Base-by-base conservation (phyloP, 2,888 invertebrate species). In the Nomada ruficornis region DNA sequence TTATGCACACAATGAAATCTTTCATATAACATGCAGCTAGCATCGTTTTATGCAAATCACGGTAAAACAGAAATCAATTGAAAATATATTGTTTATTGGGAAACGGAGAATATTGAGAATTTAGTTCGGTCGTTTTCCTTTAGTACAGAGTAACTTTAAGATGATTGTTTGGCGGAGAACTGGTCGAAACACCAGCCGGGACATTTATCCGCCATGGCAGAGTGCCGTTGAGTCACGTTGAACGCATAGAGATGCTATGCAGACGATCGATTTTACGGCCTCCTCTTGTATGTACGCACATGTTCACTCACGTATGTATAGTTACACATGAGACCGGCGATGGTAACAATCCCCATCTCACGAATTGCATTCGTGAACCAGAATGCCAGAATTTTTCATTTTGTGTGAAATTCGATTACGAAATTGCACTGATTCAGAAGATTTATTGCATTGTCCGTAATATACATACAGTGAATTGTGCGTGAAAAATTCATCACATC, bases 171-270 rank as follows among this genome's bases (percentile, higher is more conserved):
- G 10, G 55, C 60, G 72, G 52, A 52, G 23, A 36, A 59, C 65
- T 74, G 47, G 67, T 69, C 67, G 60, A 62, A 71, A 70, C 72
- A 64, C 65, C 73, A 64, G 71, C 76, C 73, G 77, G 69, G 64
- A 80, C 62, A 42, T 77, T 60, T 63, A 83, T 84, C 88, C 88
- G 88, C 90, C 89, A 90, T 90, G 70, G 82, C 67, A 71, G 77
- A 80, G 82, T 81, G 84, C 80, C 86, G 88, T 75, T 82, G 76
- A 85, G 88, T 90, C 90, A 90, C 90, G 89, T 88, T 89, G 86
- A 78, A 86, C 84, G 85, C 80, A 87, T 79, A 80, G 71, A 83
- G 82, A 89, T 88, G 89, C 88, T 87, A 86, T 84, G 84, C 81
- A 77, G 81, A 80, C 87, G 85, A 89, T 89, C 89, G 89, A 89